Evolutionary conservation across 2,888 invertebrate genomes (phyloP), one percentile per base, ranked within the genome.

Genomic region (Melieria omissa): DNA sequence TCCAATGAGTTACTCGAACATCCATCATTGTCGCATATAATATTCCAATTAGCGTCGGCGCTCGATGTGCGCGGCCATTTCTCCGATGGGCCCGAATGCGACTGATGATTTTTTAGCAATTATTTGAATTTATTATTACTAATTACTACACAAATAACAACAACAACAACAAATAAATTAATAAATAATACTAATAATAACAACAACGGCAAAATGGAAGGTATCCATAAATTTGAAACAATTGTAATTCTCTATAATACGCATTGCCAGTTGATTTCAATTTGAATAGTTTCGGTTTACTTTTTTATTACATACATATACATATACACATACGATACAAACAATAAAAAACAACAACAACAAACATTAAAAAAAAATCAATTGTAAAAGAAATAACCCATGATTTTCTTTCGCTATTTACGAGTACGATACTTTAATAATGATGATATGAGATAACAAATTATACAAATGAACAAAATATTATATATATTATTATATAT

Each of bases 1-100:
- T 95, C 95, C 80, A 91, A 92, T 64, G 97, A 97, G 77, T 89
- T 98, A 12, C 89, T 96, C 73, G 95, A 95, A 79, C 94, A 96
- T 84, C 93, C 95, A 6, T 89, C 91, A 57, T 89, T 98, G 62
- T 91, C 92, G 75, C 92, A 93, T 82, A 90, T 95, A 78, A 90
- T 97, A 68, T 89, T 95, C 81, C 96, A 97, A 82, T 88, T 98
- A 79, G 95, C 95, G 52, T 89, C 91, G 71, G 92, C 94, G 79
- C 89, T 98, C 75, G 96, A 97, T 88, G 96, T 95, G 76, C 91
- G 93, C 66, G 86, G 86, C 42, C 87, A 87, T 79, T 87, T 87
- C 74, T 85, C 86, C 65, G 87, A 87, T 80, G 86, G 86, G 65
- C 85, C 87, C 73, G 87, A 87, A 81, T 86, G 85, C 83, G 87